Evolutionary conservation across 2,113 vertebrate genomes (phyloP).

Genomic region (Odontesthes bonariensis): DNA sequence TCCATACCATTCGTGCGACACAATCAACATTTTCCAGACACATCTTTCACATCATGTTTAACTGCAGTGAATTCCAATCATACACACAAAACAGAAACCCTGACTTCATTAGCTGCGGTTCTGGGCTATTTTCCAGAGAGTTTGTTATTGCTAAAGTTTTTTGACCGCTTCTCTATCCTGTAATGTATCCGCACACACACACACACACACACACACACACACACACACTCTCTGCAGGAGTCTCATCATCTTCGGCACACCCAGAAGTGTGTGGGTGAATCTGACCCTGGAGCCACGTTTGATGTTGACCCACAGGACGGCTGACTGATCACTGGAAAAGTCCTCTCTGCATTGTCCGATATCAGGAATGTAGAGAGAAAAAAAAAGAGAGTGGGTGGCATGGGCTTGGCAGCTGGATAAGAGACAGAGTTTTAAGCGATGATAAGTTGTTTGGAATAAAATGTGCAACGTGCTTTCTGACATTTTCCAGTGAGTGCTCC

Average conservation of each 20-base stretch:
- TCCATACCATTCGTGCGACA: constrained; percentile 15
- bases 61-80: constrained; percentile 38
- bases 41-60: neutral
- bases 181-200: constrained; percentile 11
- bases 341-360: constrained; percentile 56
- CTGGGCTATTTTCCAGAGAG: constrained; percentile 55
- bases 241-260: constrained; percentile 57
- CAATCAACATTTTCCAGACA: constrained; percentile 34
- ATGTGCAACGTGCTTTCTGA: constrained; percentile 42
- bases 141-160: constrained; percentile 66
- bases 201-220: constrained; percentile 25
- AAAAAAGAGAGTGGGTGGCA: constrained; percentile 51
- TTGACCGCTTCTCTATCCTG: constrained; percentile 51
- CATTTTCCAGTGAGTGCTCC: constrained; percentile 47
- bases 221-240: constrained; percentile 24
- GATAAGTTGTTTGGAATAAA: constrained; percentile 59
- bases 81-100: constrained; percentile 51
- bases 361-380: constrained; percentile 47
- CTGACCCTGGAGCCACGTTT: constrained; percentile 56
- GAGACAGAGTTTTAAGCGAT: constrained; percentile 22
- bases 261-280: constrained; percentile 70
- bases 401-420: constrained; percentile 63
- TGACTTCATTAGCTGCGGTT: constrained; percentile 62
- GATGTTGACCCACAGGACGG: constrained; percentile 58
- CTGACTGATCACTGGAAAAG: constrained; percentile 66